These are phyloP conservation scores for Acropternis orthonyx DNA, from an alignment of 2,797 vertebrate genomes.

Conservation along the genomic window DNA sequence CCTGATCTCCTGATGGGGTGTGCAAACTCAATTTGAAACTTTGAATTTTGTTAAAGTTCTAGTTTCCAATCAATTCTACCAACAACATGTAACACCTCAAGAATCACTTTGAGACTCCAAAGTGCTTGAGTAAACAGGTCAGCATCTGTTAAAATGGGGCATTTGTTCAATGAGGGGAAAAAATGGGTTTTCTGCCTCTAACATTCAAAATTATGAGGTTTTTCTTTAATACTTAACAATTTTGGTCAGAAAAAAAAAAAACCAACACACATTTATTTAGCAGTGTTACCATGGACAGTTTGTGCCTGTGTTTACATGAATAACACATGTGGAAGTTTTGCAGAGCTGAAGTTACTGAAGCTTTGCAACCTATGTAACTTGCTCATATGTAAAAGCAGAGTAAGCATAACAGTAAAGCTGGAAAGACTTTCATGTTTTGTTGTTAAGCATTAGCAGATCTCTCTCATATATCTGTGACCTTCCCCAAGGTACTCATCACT, in stretches of 20 bases:
- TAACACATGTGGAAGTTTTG: background rate
- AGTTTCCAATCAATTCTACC: background rate
- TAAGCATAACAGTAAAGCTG: background rate
- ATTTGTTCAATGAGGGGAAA: background rate
- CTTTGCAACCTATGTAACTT: background rate
- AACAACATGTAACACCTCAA: background rate
- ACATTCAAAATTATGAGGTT: background rate
- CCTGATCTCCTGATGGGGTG: background rate
- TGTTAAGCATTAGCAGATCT: background rate
- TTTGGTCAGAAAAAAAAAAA: background rate
- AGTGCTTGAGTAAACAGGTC: background rate
- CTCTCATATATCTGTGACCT: background rate
- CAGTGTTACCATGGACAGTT: background rate
- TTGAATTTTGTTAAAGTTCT: background rate
- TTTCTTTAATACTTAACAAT: background rate
- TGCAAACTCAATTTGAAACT: background rate
- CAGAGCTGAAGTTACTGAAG: background rate
- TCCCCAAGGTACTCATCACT: background rate
- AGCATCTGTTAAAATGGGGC: background rate
- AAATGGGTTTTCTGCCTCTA: background rate
- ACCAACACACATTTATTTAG: background rate
- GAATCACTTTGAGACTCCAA: background rate
- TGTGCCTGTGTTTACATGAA: background rate
- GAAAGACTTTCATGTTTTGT: background rate
- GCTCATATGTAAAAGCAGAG: background rate